Evolutionary conservation across 2,113 vertebrate genomes (phyloP).

Genomic region (Otus sunia): DNA sequence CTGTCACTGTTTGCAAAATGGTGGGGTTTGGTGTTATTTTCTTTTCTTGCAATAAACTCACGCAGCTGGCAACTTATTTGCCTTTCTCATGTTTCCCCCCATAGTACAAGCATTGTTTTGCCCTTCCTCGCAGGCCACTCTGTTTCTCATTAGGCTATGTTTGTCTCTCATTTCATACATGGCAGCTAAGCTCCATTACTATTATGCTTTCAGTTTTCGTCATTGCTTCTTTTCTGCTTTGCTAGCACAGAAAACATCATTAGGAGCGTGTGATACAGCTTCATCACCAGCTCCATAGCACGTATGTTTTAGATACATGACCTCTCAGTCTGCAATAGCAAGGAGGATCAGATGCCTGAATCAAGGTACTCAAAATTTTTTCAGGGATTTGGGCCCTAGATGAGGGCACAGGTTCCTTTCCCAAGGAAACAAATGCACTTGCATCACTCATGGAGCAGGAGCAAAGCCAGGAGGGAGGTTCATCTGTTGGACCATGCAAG

Average conservation of each 20-base stretch:
- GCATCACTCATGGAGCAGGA: rapidly evolving
- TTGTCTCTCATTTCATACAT: background rate
- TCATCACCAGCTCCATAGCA: rapidly evolving
- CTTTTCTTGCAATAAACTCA: background rate
- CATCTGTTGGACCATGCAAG: rapidly evolving
- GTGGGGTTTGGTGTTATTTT: background rate
- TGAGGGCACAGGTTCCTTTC: background rate
- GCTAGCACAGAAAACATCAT: rapidly evolving
- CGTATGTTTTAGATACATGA: rapidly evolving
- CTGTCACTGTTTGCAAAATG: constrained; percentile 8
- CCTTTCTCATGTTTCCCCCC: constrained; percentile 44
- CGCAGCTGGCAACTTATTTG: constrained; percentile 13
- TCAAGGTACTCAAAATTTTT: background rate
- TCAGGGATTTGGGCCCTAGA: background rate
- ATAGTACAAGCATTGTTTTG: constrained; percentile 42
- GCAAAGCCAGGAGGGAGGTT: background rate
- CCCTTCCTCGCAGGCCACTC: background rate
- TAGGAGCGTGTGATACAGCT: background rate
- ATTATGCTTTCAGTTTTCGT: background rate
- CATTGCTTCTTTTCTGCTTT: background rate
- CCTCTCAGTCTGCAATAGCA: rapidly evolving
- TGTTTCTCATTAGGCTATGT: constrained; percentile 40
- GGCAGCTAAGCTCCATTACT: background rate
- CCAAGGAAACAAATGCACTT: background rate
- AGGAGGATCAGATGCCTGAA: background rate